Evolutionary conservation across 2,797 vertebrate genomes (phyloP).

Genomic region (Cyprinodon diabolis): DNA sequence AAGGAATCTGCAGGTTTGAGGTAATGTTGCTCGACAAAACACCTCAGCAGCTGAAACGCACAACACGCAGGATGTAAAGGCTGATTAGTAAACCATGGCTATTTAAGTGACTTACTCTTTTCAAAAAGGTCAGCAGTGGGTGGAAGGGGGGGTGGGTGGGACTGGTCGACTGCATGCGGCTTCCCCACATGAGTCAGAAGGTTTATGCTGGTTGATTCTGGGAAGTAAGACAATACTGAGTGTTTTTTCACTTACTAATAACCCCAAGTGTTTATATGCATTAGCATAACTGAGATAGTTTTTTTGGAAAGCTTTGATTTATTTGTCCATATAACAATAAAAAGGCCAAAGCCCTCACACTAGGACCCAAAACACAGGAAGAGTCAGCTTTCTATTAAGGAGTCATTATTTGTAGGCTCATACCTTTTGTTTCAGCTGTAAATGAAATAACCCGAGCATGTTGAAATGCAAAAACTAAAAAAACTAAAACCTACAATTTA

Average conservation of each 20-base stretch:
- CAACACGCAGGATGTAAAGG: constrained; percentile 40
- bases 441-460: background rate
- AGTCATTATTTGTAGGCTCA: constrained; percentile 20
- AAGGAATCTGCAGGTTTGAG: constrained; percentile 3
- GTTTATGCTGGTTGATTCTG: constrained; percentile 57
- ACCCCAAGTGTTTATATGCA: constrained; percentile 11
- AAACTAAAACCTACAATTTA: background rate
- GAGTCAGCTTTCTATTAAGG: background rate
- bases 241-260: constrained; percentile 29
- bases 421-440: constrained; percentile 8
- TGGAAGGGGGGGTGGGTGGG: constrained; percentile 37
- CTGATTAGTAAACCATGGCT: constrained; percentile 49
- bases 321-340: background rate
- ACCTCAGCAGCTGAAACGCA: constrained; percentile 11
- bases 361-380: constrained; percentile 22
- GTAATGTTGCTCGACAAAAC: constrained; percentile 13
- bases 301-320: background rate
- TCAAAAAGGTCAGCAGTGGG: constrained; percentile 57
- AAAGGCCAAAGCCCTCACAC: background rate
- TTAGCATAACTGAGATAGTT: constrained; percentile 21
- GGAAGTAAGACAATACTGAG: constrained; percentile 68
- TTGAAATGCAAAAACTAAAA: background rate
- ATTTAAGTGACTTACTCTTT: constrained; percentile 59
- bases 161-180: background rate
- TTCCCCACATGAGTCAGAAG: constrained; percentile 68